Conservation (phyloP, 2,888 invertebrate species). For the Diloba caeruleocephala region DNA sequence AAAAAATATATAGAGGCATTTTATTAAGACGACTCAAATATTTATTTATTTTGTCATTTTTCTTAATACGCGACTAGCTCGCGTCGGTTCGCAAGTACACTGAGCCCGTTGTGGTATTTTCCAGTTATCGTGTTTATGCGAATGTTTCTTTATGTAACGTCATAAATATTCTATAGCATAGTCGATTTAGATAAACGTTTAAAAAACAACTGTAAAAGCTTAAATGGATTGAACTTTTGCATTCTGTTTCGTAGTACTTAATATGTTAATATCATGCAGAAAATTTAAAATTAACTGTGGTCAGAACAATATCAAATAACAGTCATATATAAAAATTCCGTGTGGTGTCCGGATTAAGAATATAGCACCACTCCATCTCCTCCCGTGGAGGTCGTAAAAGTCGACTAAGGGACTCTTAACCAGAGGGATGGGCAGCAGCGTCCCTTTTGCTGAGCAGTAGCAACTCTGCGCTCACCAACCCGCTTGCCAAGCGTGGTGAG, state of each 20-base stretch:
- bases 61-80: background rate
- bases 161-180: constrained; percentile 30
- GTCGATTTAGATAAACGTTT: constrained; percentile 36
- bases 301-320: no score
- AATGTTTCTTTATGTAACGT: constrained; percentile 31
- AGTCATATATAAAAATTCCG: no score
- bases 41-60: constrained; percentile 8
- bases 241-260: background rate
- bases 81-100: constrained; percentile 11
- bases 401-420: no score
- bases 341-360: no score
- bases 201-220: constrained; percentile 31
- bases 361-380: no score
- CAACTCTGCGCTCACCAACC: no score
- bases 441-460: no score
- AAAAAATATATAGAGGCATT: background rate
- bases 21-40: background rate
- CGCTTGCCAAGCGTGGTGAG: no score
- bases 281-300: no score
- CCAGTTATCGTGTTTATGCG: constrained; percentile 40
- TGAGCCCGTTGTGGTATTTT: constrained; percentile 54
- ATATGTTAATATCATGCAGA: no score
- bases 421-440: no score
- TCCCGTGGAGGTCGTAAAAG: no score
- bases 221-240: constrained; percentile 1